Conservation (phyloP, 2,113 vertebrate species). For the Microcebus murinus region DNA sequence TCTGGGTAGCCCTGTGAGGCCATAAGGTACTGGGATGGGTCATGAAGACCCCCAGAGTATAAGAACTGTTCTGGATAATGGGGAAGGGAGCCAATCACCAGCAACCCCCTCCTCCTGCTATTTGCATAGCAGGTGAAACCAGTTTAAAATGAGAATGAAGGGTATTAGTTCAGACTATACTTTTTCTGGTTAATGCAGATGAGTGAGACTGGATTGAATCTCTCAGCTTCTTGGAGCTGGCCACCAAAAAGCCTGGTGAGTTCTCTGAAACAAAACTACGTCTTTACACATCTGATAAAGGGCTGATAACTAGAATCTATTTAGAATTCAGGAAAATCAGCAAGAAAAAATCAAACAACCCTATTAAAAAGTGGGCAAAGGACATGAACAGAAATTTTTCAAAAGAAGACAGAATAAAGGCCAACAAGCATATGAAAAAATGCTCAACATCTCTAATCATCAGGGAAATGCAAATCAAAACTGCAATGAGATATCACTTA, state of each 20-base stretch:
- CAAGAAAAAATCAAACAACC: too few species aligned
- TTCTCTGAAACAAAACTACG: not conserved
- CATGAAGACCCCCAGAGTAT: not conserved
- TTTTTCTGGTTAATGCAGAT: not conserved
- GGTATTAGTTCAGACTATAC: not conserved
- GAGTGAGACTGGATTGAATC: not conserved
- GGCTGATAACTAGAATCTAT: too few species aligned
- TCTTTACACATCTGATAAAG: not conserved
- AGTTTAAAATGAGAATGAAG: not conserved
- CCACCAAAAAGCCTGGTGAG: rapidly evolving
- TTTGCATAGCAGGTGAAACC: not conserved
- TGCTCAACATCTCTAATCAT: too few species aligned
- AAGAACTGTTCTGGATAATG: not conserved
- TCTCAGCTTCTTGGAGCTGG: not conserved
- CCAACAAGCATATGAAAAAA: too few species aligned
- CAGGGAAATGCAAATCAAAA: too few species aligned
- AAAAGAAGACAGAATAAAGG: too few species aligned
- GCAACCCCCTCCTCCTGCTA: not conserved
- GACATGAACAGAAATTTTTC: too few species aligned
- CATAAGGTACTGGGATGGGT: too few species aligned
- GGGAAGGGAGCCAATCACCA: not conserved
- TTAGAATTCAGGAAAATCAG: too few species aligned
- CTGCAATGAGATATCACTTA: too few species aligned
- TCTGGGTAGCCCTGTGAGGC: not conserved
- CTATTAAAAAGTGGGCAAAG: too few species aligned